phyloP scores from a whole-genome alignment of 2,888 invertebrate species.

The Panzeria rudis region DNA sequence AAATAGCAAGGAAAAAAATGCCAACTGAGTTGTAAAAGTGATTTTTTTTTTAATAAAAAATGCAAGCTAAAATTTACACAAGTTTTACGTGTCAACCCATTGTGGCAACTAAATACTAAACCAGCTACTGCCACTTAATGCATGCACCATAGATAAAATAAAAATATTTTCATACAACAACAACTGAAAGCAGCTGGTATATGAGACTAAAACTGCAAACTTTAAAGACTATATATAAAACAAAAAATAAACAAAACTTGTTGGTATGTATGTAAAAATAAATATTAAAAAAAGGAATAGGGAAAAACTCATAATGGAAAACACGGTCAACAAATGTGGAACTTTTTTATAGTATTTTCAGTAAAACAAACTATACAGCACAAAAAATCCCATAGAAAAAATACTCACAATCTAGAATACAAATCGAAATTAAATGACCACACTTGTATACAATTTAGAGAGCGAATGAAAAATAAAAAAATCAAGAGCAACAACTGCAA shows the following conservation, averaged over 20 bases:
- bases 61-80: constrained; percentile 59
- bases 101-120: constrained; percentile 43
- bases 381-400: constrained; percentile 51
- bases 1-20: constrained; percentile 12
- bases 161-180: constrained; percentile 34
- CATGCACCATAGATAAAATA: constrained; percentile 41
- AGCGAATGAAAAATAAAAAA: constrained; percentile 73
- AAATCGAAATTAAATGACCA: constrained; percentile 82
- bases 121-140: constrained; percentile 18
- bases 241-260: constrained; percentile 13
- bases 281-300: constrained; percentile 28
- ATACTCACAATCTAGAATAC: constrained; percentile 79
- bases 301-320: constrained; percentile 62
- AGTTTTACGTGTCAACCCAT: constrained; percentile 59
- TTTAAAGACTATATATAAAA: constrained; percentile 32
- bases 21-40: constrained; percentile 49
- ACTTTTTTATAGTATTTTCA: constrained; percentile 48
- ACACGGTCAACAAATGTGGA: constrained; percentile 69
- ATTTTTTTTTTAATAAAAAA: constrained; percentile 55
- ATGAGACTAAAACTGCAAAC: constrained; percentile 29
- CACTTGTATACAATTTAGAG: constrained; percentile 77
- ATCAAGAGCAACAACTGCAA: constrained; percentile 27
- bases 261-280: constrained; percentile 40
- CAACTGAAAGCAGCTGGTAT: constrained; percentile 53
- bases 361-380: constrained; percentile 27